These are phyloP conservation scores for Halcyon chelicuti DNA, from an alignment of 2,797 vertebrate genomes.

Conservation along the genomic window DNA sequence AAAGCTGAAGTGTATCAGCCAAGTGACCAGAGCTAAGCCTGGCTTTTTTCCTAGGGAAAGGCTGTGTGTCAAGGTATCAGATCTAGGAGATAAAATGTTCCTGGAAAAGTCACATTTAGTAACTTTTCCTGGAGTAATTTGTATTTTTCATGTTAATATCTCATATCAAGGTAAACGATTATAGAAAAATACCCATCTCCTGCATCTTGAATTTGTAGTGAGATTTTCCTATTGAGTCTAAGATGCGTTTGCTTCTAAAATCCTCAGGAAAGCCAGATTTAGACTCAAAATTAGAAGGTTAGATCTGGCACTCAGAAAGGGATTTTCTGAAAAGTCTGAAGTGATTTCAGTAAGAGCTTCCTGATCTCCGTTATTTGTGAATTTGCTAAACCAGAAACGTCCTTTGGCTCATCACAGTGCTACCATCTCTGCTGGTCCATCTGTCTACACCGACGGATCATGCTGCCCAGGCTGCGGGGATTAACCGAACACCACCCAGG, in stretches of 20 bases:
- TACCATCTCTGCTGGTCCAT: neutral
- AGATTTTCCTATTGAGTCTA: neutral
- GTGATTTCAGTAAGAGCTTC: neutral
- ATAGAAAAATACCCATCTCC: neutral
- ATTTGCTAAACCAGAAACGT: neutral
- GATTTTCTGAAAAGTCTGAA: slow-evolving; percentile 10
- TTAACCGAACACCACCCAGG: neutral
- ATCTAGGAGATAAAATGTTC: neutral
- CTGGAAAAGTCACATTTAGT: neutral
- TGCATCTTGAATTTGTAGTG: neutral
- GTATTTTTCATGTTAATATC: neutral
- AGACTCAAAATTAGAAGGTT: neutral
- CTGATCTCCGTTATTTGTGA: neutral
- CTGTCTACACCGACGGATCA: too few species aligned
- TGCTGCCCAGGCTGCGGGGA: neutral
- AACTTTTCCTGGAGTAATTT: neutral
- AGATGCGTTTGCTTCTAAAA: neutral
- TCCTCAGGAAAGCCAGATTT: slow-evolving; percentile 22
- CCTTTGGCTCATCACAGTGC: neutral
- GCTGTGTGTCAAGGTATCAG: neutral
- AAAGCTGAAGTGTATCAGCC: neutral
- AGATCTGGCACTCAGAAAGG: neutral
- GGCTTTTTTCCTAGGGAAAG: neutral
- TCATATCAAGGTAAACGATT: neutral
- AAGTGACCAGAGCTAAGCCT: neutral